Percentiles rank a stretch among this genome's conserved stretches.
These are phyloP conservation scores for Channallabes apus DNA, from an alignment of 2,797 vertebrate species.

Conservation along the genomic window DNA sequence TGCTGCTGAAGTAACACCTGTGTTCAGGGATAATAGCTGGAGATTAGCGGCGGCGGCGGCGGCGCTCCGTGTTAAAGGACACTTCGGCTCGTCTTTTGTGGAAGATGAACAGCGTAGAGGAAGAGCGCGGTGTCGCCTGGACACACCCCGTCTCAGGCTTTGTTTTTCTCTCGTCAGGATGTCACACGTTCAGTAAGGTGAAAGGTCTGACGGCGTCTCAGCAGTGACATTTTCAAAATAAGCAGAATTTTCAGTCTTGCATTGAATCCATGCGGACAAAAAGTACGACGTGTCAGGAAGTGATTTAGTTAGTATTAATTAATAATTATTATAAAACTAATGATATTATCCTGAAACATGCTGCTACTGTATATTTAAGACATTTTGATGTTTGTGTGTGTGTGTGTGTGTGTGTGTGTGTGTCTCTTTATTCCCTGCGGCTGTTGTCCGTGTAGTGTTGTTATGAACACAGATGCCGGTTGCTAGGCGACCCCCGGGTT, in stretches of 20 bases:
- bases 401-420: constrained; percentile 32
- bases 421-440: constrained; percentile 35
- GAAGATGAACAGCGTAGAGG: not conserved
- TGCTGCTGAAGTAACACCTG: not conserved
- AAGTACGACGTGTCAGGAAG: not conserved
- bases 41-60: not conserved
- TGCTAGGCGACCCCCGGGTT: constrained; percentile 64
- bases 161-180: not conserved
- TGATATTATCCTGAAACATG: not conserved
- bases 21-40: not conserved
- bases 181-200: not conserved
- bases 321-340: no score
- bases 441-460: constrained; percentile 65
- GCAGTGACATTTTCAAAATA: not conserved
- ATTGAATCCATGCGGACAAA: not conserved
- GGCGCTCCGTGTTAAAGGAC: not conserved
- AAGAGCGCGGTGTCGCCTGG: not conserved
- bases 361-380: not conserved
- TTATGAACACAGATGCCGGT: constrained; percentile 69
- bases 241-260: not conserved
- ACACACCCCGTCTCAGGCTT: constrained; percentile 4
- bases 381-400: constrained; percentile 22
- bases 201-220: not conserved
- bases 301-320: no score
- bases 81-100: not conserved